These are phyloP conservation scores for Marmota monax DNA, from an alignment of 2,113 vertebrate genomes.

Conservation along the genomic window DNA sequence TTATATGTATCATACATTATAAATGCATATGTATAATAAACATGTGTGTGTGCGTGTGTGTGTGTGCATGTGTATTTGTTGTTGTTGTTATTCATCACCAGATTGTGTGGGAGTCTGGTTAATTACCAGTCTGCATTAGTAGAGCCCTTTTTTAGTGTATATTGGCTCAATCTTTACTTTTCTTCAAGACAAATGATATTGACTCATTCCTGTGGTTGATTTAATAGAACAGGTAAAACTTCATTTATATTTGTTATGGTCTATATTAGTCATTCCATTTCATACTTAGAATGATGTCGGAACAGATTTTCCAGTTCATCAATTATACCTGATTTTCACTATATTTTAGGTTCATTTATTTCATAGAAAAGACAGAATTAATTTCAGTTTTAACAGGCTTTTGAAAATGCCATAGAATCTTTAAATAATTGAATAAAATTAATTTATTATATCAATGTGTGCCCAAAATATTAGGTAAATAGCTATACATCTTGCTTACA, in stretches of 20 bases:
- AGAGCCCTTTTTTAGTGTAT: constrained; percentile 13
- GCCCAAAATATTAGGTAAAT: background rate
- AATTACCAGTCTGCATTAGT: constrained; percentile 48
- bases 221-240: constrained; percentile 67
- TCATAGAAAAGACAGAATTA: constrained; percentile 31
- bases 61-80: too few relatives aligned
- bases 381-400: background rate
- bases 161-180: constrained; percentile 19
- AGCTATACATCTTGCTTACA: background rate
- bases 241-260: constrained; percentile 76
- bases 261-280: constrained; percentile 64
- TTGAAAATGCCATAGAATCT: background rate
- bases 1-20: too few relatives aligned
- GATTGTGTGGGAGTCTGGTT: background rate
- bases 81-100: background rate
- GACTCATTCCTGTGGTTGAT: constrained; percentile 59
- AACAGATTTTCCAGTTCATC: constrained; percentile 62
- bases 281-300: background rate
- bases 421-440: constrained; percentile 40
- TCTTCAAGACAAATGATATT: constrained; percentile 65
- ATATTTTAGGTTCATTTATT: constrained; percentile 15
- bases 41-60: too few relatives aligned
- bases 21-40: too few relatives aligned
- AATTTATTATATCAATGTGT: background rate
- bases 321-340: constrained; percentile 49